Percentiles rank a stretch among this genome's conserved stretches.
Conservation (phyloP, 2,113 vertebrate genomes). For the Cinclus mexicanus region DNA sequence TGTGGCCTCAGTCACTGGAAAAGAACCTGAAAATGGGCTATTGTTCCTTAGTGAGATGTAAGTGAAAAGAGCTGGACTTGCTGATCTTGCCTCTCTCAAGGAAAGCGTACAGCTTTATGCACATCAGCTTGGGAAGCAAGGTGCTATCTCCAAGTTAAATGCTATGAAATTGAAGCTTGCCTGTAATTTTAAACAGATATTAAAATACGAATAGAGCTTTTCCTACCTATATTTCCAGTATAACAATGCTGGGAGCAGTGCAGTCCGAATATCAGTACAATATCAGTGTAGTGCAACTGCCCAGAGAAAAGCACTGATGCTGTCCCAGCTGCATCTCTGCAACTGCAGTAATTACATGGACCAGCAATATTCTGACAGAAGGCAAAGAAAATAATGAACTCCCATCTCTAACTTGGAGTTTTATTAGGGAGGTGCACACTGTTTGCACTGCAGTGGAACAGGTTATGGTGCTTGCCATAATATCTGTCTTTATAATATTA, state of each 20-base stretch:
- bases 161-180: neutral
- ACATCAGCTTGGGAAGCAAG: neutral
- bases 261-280: neutral
- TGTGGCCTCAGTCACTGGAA: neutral
- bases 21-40: neutral
- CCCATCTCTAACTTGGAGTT: neutral
- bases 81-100: neutral
- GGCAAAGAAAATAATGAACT: neutral
- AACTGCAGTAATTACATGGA: neutral
- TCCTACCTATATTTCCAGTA: neutral
- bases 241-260: neutral
- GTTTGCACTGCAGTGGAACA: neutral
- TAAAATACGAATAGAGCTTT: neutral
- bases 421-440: neutral
- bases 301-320: neutral
- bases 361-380: neutral
- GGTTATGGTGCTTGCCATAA: neutral
- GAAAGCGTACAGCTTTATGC: neutral
- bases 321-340: neutral
- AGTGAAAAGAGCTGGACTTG: neutral
- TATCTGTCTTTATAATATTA: slow-evolving; percentile 28
- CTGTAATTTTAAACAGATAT: neutral
- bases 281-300: neutral
- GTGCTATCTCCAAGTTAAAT: neutral
- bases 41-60: neutral